Base-by-base conservation (phyloP, 1,140 invertebrate genomes). In the Capitella teleta region DNA sequence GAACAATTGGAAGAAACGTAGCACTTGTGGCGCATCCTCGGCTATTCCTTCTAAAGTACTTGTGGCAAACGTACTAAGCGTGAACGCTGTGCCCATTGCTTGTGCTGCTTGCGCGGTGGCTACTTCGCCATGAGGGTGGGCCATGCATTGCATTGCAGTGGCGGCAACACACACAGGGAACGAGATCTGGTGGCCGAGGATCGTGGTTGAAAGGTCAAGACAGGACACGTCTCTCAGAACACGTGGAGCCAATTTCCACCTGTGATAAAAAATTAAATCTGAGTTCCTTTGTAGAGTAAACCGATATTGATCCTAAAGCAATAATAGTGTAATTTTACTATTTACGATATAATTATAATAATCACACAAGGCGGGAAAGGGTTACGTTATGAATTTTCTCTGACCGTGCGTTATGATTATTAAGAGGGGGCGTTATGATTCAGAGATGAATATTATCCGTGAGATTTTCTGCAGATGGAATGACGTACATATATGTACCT, bases 71-170 rank as follows among this genome's bases (percentile, higher is more conserved):
- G 90, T 95, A 53, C 86, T 90, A 32, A 91, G 70, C 28, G 82
- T 90, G 60, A 82, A 92, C 37, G 91, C 78, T 0, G 82, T 83
- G 6, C 80, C 81, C 47, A 79, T 40, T 5, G 38, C 38, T 10
- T 16, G 21, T 6, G 38, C 38, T 16, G 19, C 38, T 80, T 71
- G 82, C 1, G 79, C 87, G 67, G 80, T 88, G 34, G 84, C 90
- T 50, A 81, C 73, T 76, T 97, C 91, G 10, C 92, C 92, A 41
- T 90, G 83, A 84, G 0, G 90, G 88, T 61, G 51, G 16, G 58
- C 58, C 86, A 97, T 85, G 60, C 78, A 79, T 62, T 95, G 91
- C 86, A 94, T 90, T 0, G 90, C 90, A 3, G 87, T 86, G 1
- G 92, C 89, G 0, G 91, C 81, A 45, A 96, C 81, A 3, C 87